Conservation (phyloP, 2,797 vertebrate genomes). For the Tauraco hartlaubi region DNA sequence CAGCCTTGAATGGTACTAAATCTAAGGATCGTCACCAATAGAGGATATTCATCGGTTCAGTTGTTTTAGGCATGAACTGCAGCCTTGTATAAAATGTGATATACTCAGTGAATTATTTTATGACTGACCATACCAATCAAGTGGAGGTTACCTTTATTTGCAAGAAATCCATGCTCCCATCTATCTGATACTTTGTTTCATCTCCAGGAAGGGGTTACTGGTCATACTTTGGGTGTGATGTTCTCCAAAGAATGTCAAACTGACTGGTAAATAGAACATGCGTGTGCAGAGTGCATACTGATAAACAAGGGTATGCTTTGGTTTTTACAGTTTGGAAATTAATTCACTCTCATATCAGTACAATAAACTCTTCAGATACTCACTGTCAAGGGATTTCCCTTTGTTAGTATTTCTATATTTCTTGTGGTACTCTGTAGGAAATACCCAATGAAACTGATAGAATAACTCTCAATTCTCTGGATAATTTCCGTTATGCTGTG, state of each 20-base stretch:
- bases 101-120: neutral
- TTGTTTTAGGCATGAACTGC: neutral
- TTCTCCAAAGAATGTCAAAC: neutral
- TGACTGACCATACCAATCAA: neutral
- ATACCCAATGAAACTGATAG: neutral
- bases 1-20: neutral
- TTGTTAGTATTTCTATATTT: neutral
- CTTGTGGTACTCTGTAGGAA: neutral
- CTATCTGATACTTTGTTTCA: neutral
- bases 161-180: neutral
- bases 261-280: neutral
- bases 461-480: neutral
- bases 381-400: neutral
- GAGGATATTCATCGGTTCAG: neutral
- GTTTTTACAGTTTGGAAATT: neutral
- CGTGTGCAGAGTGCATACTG: neutral
- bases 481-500: neutral
- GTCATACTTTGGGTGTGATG: neutral
- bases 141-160: neutral
- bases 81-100: neutral
- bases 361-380: neutral
- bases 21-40: neutral
- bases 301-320: neutral
- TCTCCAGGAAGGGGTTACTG: neutral
- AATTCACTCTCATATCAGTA: neutral